Conservation (phyloP, 1,140 invertebrate species). For the Bilobella aurantiaca region DNA sequence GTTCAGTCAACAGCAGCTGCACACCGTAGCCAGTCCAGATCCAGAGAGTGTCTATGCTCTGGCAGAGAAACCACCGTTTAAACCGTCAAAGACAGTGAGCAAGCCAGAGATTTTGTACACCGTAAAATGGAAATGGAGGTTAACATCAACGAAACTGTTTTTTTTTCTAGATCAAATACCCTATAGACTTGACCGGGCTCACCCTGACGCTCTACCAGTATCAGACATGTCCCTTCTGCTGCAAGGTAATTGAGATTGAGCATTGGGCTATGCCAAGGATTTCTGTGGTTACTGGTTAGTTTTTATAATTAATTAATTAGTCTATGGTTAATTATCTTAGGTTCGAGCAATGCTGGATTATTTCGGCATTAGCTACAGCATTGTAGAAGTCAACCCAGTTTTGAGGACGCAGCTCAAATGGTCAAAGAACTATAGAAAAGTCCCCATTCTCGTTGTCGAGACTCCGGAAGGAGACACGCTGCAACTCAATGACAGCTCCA, state of each 20-base stretch:
- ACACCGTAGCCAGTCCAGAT: not conserved
- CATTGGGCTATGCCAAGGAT: too few relatives aligned
- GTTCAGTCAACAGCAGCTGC: not conserved
- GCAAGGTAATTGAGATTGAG: slow-evolving; percentile 56
- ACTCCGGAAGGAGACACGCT: slow-evolving; percentile 48
- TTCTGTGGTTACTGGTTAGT: too few relatives aligned
- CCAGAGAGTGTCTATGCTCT: not conserved
- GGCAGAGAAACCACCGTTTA: not conserved
- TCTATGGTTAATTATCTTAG: slow-evolving; percentile 13
- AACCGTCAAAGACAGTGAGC: not conserved
- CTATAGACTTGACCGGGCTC: slow-evolving; percentile 59
- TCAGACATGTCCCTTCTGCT: slow-evolving; percentile 96
- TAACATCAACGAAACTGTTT: not conserved
- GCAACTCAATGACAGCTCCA: slow-evolving; percentile 84
- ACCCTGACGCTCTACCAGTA: slow-evolving; percentile 89
- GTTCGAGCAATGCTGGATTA: slow-evolving; percentile 88
- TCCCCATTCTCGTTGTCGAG: slow-evolving; percentile 80
- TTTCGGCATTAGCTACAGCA: slow-evolving; percentile 84
- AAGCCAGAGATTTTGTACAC: not conserved
- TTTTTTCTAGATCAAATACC: slow-evolving; percentile 49
- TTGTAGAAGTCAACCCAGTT: slow-evolving; percentile 91
- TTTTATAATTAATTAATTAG: not conserved
- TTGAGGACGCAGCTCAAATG: slow-evolving; percentile 81
- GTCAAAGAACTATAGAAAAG: slow-evolving; percentile 82
- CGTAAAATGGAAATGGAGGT: not conserved